These are phyloP conservation scores for Porphyrio hochstetteri DNA, from an alignment of 2,113 vertebrate genomes.

Conservation along the genomic window DNA sequence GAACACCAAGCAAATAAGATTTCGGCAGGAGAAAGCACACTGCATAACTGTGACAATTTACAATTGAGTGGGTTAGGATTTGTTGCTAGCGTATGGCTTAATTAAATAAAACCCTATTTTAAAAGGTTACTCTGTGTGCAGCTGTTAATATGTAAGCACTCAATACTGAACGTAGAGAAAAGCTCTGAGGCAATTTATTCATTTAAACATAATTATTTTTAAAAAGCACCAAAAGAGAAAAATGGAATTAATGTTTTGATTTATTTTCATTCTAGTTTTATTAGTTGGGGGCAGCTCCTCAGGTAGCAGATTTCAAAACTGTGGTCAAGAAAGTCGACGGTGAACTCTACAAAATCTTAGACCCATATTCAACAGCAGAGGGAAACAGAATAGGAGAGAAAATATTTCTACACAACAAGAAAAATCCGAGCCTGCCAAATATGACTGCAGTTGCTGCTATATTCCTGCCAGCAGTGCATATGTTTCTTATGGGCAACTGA, in stretches of 20 bases:
- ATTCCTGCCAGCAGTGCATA: slow-evolving; percentile 26
- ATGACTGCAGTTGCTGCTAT: slow-evolving; percentile 12
- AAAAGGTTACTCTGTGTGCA: slow-evolving; percentile 31
- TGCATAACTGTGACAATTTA: slow-evolving; percentile 23
- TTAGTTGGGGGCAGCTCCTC: neutral
- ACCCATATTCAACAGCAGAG: neutral
- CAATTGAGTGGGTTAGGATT: slow-evolving; percentile 8
- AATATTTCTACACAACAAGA: slow-evolving; percentile 35
- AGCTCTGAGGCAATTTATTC: neutral
- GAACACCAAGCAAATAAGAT: slow-evolving; percentile 45
- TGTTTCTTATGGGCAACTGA: slow-evolving; percentile 35
- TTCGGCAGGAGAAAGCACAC: neutral
- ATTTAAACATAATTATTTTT: neutral
- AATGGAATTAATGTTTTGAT: neutral
- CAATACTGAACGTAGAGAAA: neutral
- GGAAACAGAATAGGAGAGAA: slow-evolving; percentile 25
- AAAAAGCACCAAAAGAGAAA: neutral
- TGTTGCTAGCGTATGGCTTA: neutral
- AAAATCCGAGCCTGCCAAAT: slow-evolving; percentile 25
- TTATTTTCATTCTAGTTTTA: neutral
- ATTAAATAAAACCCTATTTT: slow-evolving; percentile 53
- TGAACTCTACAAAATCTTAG: neutral
- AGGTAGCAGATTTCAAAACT: neutral
- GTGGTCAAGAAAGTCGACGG: neutral
- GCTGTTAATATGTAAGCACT: slow-evolving; percentile 11